These are phyloP conservation scores for Chionomys nivalis DNA, from an alignment of 2,113 vertebrate genomes.

Conservation along the genomic window DNA sequence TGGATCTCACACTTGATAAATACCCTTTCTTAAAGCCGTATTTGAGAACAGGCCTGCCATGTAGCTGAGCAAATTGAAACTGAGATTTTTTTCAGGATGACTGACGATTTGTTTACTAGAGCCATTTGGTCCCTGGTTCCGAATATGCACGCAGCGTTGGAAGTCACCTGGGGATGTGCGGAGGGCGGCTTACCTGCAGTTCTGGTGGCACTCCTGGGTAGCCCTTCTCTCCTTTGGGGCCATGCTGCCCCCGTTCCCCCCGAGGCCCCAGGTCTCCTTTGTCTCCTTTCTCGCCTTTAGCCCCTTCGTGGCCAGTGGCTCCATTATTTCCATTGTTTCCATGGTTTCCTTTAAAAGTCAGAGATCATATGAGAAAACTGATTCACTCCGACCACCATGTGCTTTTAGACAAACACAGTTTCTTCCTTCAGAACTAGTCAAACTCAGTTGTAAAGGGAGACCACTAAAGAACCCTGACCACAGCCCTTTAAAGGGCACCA, in stretches of 20 bases:
- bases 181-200: conserved; percentile 84
- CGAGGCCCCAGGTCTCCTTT: conserved; percentile 89
- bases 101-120: accelerated
- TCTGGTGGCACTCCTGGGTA: conserved; percentile 89
- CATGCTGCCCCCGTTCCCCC: conserved; percentile 88
- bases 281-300: conserved; percentile 90
- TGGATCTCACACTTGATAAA: neutral
- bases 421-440: neutral
- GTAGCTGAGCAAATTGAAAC: neutral
- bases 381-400: neutral
- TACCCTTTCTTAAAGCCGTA: neutral
- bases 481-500: neutral
- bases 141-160: neutral
- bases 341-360: conserved; percentile 87
- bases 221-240: conserved; percentile 90
- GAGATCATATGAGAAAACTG: conserved; percentile 13
- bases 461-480: neutral
- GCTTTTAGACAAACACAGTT: neutral
- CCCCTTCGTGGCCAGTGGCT: conserved; percentile 88
- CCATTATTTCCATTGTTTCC: conserved; percentile 92
- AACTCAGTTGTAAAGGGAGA: neutral
- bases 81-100: neutral
- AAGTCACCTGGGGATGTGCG: neutral
- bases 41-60: neutral
- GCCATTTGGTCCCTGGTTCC: neutral